A percentile compares a stretch with the other conserved stretches of the same genome.
Evolutionary conservation across 2,113 vertebrate genomes (phyloP).

Genomic region (Platysternon megacephalum): DNA sequence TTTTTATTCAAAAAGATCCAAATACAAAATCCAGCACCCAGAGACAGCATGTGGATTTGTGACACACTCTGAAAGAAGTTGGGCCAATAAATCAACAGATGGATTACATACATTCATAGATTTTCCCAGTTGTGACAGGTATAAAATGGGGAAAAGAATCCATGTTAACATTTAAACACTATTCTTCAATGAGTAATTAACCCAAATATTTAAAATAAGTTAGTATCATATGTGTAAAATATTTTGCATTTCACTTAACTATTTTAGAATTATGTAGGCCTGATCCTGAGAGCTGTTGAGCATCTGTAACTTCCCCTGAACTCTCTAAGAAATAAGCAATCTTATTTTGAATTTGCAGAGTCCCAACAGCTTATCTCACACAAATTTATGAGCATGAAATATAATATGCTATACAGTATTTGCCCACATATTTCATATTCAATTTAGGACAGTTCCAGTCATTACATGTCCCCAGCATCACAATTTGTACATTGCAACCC

Average conservation of each 20-base stretch:
- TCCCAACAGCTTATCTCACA: not conserved
- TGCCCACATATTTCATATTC: not conserved
- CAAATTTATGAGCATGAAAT: not conserved
- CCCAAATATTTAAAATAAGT: not conserved
- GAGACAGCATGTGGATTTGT: conserved; percentile 37
- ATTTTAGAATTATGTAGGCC: not conserved
- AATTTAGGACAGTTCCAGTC: not conserved
- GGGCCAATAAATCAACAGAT: conserved; percentile 44
- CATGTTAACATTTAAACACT: conserved; percentile 24
- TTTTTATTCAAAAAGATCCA: conserved; percentile 22
- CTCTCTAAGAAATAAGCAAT: not conserved
- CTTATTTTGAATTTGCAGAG: not conserved
- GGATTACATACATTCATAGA: not conserved
- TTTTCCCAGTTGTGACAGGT: conserved; percentile 24
- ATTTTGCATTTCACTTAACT: not conserved
- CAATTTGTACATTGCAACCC: not conserved
- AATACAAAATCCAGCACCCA: conserved; percentile 37
- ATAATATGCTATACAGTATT: not conserved
- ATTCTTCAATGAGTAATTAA: conserved; percentile 38
- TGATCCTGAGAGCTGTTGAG: not conserved
- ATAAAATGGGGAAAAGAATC: conserved; percentile 14
- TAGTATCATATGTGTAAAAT: not conserved
- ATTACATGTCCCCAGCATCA: not conserved
- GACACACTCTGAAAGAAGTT: conserved; percentile 43
- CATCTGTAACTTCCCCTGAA: not conserved